A percentile compares a stretch with the other conserved stretches of the same genome.
phyloP scores from a whole-genome alignment of 1,140 invertebrate species.

The Cryptotermes secundus region DNA sequence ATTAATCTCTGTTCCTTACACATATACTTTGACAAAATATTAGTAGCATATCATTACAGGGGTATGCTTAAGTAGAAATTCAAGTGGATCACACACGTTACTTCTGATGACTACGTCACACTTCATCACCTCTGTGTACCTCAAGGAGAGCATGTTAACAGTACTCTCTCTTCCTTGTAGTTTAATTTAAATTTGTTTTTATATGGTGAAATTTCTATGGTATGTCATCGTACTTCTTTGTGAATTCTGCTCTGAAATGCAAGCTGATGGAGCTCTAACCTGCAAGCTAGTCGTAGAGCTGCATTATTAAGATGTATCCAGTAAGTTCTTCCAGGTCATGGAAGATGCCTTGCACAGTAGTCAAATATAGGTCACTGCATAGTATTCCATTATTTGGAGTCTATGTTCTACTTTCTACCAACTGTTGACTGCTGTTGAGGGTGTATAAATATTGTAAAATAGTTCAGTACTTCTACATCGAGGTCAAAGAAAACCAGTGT shows the following conservation, averaged over 20 bases:
- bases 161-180: neutral
- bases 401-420: conserved; percentile 8
- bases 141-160: neutral
- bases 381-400: neutral
- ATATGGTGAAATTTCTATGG: neutral
- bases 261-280: neutral
- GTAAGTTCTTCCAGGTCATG: conserved; percentile 10
- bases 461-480: neutral
- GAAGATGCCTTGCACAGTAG: conserved; percentile 17
- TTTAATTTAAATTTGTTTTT: neutral
- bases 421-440: neutral
- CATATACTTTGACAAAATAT: neutral
- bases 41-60: neutral
- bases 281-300: conserved; percentile 10
- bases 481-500: neutral
- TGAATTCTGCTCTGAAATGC: neutral
- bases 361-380: neutral
- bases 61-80: no score
- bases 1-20: neutral
- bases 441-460: conserved; percentile 6
- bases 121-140: neutral
- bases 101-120: no score
- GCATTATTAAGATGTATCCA: conserved; percentile 13
- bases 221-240: neutral
- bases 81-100: no score